phyloP scores from a whole-genome alignment of 2,888 invertebrate genomes.

The Agrilus mali region DNA sequence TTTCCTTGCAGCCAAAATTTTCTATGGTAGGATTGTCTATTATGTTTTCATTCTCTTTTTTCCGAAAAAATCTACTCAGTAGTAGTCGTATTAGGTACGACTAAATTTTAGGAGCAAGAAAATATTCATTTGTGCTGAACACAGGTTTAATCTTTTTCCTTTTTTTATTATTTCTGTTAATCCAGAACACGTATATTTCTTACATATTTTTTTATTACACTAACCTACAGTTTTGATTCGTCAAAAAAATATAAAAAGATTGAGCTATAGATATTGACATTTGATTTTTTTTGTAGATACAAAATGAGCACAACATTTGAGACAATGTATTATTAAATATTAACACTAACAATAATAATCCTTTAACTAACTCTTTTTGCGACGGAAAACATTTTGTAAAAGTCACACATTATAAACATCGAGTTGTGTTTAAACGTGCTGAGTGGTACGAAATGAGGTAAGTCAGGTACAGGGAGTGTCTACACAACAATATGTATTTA shows the following conservation, averaged over 20 bases:
- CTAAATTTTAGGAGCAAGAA: slow-evolving; percentile 10
- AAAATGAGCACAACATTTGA: slow-evolving; percentile 29
- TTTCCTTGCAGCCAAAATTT: slow-evolving; percentile 11
- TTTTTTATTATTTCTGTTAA: slow-evolving; percentile 2
- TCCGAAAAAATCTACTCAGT: neutral
- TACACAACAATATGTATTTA: no score
- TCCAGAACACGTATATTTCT: slow-evolving; percentile 24
- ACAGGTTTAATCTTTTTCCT: slow-evolving; percentile 8
- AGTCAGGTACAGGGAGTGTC: slow-evolving; percentile 9
- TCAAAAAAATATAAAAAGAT: slow-evolving; percentile 31
- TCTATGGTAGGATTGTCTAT: slow-evolving; percentile 11
- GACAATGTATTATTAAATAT: slow-evolving; percentile 13
- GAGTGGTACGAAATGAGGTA: no score
- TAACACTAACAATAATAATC: no score
- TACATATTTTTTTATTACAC: slow-evolving; percentile 15
- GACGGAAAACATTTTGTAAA: no score
- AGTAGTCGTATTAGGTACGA: neutral
- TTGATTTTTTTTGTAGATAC: slow-evolving; percentile 29
- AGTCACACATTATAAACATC: no score
- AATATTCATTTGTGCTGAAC: slow-evolving; percentile 13
- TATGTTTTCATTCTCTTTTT: neutral
- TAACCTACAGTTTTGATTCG: slow-evolving; percentile 25
- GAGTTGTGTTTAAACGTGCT: no score
- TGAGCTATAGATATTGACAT: slow-evolving; percentile 36
- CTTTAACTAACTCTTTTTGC: no score